These are phyloP conservation scores for Myiagra hebetior DNA, from an alignment of 2,113 vertebrate species.

Conservation along the genomic window DNA sequence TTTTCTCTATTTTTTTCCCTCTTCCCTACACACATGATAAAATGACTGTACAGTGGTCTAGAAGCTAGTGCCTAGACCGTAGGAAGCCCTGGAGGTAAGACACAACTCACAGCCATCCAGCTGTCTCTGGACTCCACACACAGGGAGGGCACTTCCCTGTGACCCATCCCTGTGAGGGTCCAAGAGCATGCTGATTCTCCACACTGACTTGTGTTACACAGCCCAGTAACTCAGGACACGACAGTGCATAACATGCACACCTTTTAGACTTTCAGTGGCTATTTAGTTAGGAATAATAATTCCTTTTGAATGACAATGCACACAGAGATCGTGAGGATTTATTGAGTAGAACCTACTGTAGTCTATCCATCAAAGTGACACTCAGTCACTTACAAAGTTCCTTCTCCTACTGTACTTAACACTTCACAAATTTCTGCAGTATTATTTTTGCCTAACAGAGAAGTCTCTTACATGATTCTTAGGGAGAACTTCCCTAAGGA, in stretches of 20 bases:
- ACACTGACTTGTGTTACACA: neutral
- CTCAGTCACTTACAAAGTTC: neutral
- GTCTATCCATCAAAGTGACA: conserved; percentile 48
- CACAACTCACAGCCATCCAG: neutral
- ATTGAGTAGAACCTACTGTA: neutral
- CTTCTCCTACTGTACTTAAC: neutral
- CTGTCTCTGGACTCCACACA: neutral
- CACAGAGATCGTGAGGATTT: neutral
- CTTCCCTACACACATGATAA: neutral
- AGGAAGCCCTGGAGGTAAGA: neutral
- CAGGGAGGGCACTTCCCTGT: neutral
- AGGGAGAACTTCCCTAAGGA: neutral
- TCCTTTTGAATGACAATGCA: conserved; percentile 30
- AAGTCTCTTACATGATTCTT: neutral
- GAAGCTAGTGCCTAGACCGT: neutral
- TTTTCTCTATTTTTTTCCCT: neutral
- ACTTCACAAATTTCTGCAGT: neutral
- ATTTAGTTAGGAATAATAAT: conserved; percentile 35
- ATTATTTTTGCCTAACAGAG: neutral
- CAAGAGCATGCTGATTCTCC: neutral
- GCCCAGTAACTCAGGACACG: neutral
- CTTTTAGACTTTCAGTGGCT: neutral
- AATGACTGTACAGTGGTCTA: neutral
- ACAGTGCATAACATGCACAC: neutral
- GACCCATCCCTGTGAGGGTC: neutral